Evolutionary conservation across 1,140 invertebrate genomes (phyloP).

Genomic region (Bemisia tabaci): DNA sequence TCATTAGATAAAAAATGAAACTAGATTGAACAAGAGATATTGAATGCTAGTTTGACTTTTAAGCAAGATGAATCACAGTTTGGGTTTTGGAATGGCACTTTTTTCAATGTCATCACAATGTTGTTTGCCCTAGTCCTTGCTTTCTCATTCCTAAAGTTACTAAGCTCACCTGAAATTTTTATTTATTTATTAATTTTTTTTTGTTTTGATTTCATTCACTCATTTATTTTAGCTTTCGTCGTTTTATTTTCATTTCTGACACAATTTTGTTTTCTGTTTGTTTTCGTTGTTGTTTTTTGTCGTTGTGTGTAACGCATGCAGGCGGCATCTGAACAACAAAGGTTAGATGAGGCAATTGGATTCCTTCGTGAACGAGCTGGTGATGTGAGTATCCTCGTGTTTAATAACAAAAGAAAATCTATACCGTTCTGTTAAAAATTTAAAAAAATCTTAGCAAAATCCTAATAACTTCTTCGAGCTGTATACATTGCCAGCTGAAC

Average conservation of each 20-base stretch:
- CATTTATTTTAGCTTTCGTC: slow-evolving; percentile 35
- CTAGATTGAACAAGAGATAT: no score
- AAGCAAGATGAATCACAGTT: no score
- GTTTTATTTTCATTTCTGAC: no score
- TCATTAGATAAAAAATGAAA: neutral
- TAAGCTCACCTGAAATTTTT: slow-evolving; percentile 20
- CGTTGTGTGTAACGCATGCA: neutral
- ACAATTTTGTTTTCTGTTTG: slow-evolving; percentile 24
- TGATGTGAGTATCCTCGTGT: slow-evolving; percentile 33
- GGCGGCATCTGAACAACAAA: slow-evolving; percentile 57
- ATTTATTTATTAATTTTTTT: slow-evolving; percentile 23
- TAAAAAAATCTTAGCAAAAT: neutral
- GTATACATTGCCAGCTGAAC: no score
- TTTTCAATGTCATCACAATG: neutral
- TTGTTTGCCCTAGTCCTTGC: slow-evolving; percentile 5
- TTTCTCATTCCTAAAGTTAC: slow-evolving; percentile 5
- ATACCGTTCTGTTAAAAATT: neutral
- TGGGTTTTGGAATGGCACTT: no score
- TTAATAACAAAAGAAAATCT: neutral
- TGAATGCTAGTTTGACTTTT: no score
- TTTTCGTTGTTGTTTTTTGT: slow-evolving; percentile 23
- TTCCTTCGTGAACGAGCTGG: slow-evolving; percentile 73
- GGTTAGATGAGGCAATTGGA: slow-evolving; percentile 78
- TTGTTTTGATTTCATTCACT: slow-evolving; percentile 31
- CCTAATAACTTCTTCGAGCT: no score